Conservation (phyloP, 2,113 vertebrate species). For the Lucifuga dentata region DNA sequence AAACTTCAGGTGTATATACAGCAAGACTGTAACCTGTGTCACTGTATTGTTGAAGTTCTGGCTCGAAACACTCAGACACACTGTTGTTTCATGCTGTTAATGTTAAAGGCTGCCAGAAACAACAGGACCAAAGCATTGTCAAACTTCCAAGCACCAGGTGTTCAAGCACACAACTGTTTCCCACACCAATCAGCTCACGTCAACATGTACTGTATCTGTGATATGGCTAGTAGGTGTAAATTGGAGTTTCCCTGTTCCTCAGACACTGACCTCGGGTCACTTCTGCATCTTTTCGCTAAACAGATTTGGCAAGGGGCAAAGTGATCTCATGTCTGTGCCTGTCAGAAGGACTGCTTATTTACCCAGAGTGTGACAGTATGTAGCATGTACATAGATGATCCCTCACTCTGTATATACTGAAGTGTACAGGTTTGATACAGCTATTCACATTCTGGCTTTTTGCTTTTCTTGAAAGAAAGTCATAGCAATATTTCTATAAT, state of each 20-base stretch:
- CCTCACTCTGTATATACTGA: constrained; percentile 71
- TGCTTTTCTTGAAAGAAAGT: constrained; percentile 67
- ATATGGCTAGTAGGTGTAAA: constrained; percentile 41
- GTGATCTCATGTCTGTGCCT: constrained; percentile 39
- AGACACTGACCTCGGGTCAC: constrained; percentile 35
- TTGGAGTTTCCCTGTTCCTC: constrained; percentile 15
- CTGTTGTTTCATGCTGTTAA: constrained; percentile 43
- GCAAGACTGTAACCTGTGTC: constrained; percentile 10
- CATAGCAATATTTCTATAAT: constrained; percentile 81
- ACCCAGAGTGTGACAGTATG: constrained; percentile 73
- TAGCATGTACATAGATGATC: constrained; percentile 79
- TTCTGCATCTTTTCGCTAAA: constrained; percentile 34
- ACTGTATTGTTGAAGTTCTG: neutral
- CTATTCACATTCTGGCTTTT: constrained; percentile 69
- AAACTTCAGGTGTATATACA: neutral
- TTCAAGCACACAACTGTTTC: constrained; percentile 70
- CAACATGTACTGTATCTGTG: constrained; percentile 59
- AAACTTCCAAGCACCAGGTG: constrained; percentile 46
- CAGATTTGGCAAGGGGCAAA: constrained; percentile 26
- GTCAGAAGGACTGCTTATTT: constrained; percentile 49
- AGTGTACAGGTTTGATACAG: constrained; percentile 79
- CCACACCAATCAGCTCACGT: constrained; percentile 50
- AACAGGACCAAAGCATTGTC: constrained; percentile 47
- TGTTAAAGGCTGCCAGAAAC: constrained; percentile 52
- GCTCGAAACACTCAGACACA: constrained; percentile 24